Base-by-base conservation (phyloP, 1,140 invertebrate species). In the Orius laevigatus region DNA sequence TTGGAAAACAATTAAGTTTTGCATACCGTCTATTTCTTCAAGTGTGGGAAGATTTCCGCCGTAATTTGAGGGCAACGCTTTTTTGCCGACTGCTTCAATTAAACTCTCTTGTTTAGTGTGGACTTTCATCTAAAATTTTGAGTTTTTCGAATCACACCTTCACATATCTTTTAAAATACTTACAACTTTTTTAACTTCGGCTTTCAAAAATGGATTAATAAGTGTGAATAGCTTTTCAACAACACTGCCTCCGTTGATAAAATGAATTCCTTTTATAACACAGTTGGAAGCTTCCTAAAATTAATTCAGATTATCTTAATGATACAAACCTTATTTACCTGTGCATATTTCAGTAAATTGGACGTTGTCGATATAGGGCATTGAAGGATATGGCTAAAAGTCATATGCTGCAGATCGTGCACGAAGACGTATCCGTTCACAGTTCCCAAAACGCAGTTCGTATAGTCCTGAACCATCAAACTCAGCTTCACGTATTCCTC, bases 131-230 rank as follows among this genome's bases (percentile, higher is more conserved):
- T 57, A 38, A 16, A 53, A 55, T 32, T 14, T 45, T 15, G 14
- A 51, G 36, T 38, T n/a, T 12, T 34, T n/a, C 33, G n/a, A 34
- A n/a, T 34, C n/a, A 34, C 6, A 34, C n/a, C n/a, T n/a, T n/a
- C n/a, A n/a, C n/a, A n/a, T n/a, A n/a, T n/a, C n/a, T n/a, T n/a
- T n/a, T n/a, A n/a, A n/a, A 8, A 25, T 25, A 62, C 65, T 66
- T 62, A 78, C 78, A 62, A 75, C 64, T 42, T 76, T 66, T 47
- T 70, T 67, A 39, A 79, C 61, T 56, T 78, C 74, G 49, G 63
- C 66, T 36, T 73, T 75, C 66, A 79, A 72, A 54, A 79, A 79
- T 0, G 76, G 74, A 50, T 63, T 73, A n/a, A 76, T 60, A 11
- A 79, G 59, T 15, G 69, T 55, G 39, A 79, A 56, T 32, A 78